A percentile compares a stretch with the other conserved stretches of the same genome.
These are phyloP conservation scores for Eupithecia pulchellata DNA, from an alignment of 2,888 invertebrate genomes.

Conservation along the genomic window DNA sequence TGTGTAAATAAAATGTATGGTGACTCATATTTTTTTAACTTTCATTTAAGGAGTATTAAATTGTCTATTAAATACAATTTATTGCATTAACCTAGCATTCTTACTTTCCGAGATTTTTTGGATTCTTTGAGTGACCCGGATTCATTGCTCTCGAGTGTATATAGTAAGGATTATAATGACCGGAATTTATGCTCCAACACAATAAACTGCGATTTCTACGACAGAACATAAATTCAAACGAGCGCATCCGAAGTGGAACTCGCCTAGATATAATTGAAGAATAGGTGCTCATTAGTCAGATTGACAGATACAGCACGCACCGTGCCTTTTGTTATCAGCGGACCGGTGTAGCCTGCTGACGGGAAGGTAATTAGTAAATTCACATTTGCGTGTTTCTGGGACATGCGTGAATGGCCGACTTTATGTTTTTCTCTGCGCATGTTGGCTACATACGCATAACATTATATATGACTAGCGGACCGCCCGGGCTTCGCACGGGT, in stretches of 20 bases:
- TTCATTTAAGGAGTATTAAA: too few species aligned
- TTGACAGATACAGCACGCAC: slow-evolving; percentile 70
- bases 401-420: slow-evolving; percentile 2
- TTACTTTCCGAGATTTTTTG: too few species aligned
- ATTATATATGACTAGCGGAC: too few species aligned
- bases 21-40: too few species aligned
- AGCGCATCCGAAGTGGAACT: slow-evolving; percentile 27
- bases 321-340: slow-evolving; percentile 61
- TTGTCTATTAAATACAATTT: too few species aligned
- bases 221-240: slow-evolving; percentile 1
- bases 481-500: too few species aligned
- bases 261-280: slow-evolving; percentile 60
- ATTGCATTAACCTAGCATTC: too few species aligned
- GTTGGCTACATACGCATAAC: too few species aligned
- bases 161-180: too few species aligned
- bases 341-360: slow-evolving; percentile 53
- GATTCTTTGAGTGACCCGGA: too few species aligned
- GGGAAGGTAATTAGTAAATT: slow-evolving; percentile 43
- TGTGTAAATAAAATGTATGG: too few species aligned
- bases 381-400: slow-evolving; percentile 35
- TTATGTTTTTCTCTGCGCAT: background rate
- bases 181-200: background rate
- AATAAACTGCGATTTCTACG: background rate
- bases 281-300: slow-evolving; percentile 67
- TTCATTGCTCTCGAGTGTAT: too few species aligned